Evolutionary conservation across 2,797 vertebrate species (phyloP).

Genomic region (Girardinus metallicus): DNA sequence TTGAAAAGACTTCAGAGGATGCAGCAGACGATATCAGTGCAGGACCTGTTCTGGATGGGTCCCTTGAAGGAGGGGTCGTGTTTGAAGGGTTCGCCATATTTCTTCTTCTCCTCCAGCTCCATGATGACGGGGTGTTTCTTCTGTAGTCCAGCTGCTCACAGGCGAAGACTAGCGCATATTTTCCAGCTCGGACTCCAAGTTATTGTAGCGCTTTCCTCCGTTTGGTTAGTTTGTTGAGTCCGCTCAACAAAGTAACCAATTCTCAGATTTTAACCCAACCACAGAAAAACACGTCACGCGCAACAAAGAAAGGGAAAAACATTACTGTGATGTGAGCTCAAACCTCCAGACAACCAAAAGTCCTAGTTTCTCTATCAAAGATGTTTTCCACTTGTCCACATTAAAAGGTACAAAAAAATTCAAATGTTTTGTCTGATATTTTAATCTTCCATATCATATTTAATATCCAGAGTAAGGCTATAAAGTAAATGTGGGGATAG

Average conservation of each 20-base stretch:
- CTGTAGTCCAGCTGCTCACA: constrained; percentile 9
- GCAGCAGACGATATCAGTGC: no score
- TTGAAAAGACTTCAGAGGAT: no score
- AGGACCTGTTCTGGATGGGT: no score
- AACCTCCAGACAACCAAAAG: background rate
- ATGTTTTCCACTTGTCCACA: background rate
- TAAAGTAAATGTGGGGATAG: no score
- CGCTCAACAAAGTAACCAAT: no score
- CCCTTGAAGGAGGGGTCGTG: no score
- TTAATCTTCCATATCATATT: background rate
- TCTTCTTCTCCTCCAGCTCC: constrained; percentile 76
- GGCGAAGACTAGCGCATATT: constrained; percentile 38
- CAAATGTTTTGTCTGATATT: background rate
- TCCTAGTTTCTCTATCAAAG: background rate
- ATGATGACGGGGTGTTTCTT: constrained; percentile 49
- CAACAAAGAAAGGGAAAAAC: background rate
- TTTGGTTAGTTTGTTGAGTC: constrained; percentile 39
- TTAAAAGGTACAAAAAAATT: background rate
- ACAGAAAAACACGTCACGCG: background rate
- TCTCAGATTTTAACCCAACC: background rate
- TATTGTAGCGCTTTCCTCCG: background rate
- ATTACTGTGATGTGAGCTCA: background rate
- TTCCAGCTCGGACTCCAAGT: background rate
- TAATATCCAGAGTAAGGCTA: background rate
- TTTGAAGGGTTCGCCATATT: no score